Percentiles rank a stretch among this genome's conserved stretches.
Evolutionary conservation across 2,113 vertebrate species (phyloP).

Genomic region (Pseudonaja textilis): DNA sequence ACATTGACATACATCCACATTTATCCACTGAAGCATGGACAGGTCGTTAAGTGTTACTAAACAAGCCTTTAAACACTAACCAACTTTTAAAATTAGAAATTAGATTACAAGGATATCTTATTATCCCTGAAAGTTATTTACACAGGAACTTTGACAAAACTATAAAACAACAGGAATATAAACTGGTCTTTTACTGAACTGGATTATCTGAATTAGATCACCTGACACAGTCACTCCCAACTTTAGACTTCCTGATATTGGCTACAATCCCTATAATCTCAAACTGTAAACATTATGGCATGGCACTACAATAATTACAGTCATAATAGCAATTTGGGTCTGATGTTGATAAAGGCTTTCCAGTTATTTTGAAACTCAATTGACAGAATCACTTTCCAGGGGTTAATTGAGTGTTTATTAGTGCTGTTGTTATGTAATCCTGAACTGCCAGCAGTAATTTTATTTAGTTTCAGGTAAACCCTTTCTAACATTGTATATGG

Average conservation of each 20-base stretch:
- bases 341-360: neutral
- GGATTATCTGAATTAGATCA: neutral
- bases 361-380: neutral
- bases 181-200: neutral
- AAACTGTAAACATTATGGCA: too few species aligned
- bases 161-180: neutral
- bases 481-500: neutral
- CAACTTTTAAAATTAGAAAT: neutral
- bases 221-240: neutral
- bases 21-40: neutral
- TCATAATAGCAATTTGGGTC: neutral
- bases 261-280: too few species aligned
- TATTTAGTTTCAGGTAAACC: neutral
- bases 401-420: neutral
- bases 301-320: neutral
- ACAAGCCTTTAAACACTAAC: neutral
- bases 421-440: neutral
- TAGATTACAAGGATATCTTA: neutral
- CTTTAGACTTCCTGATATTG: neutral
- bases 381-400: neutral
- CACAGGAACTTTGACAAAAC: too few species aligned
- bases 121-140: neutral
- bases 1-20: neutral
- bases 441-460: neutral
- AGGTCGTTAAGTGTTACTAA: neutral